Percentiles rank a stretch among this genome's conserved stretches.
These are phyloP conservation scores for Lindbergichthys nudifrons DNA, from an alignment of 2,797 vertebrate genomes.

Conservation along the genomic window DNA sequence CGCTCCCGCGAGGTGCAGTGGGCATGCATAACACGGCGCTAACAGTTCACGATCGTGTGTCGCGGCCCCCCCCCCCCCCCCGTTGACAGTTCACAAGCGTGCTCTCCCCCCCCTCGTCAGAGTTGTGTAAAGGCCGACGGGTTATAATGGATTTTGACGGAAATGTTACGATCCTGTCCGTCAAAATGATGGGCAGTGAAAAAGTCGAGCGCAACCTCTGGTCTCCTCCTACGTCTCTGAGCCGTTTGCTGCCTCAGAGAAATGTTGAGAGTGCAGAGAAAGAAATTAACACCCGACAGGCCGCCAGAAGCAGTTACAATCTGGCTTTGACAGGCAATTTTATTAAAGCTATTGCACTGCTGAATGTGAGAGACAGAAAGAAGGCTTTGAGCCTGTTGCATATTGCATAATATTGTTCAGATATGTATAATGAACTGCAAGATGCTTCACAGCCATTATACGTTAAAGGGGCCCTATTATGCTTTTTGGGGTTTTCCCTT, in stretches of 20 bases:
- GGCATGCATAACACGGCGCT: too few relatives aligned
- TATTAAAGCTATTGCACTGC: constrained; percentile 28
- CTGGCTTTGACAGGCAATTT: constrained; percentile 31
- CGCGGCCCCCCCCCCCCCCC: too few relatives aligned
- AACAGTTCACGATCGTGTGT: too few relatives aligned
- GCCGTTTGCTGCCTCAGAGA: constrained; percentile 33
- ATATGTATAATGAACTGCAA: not conserved
- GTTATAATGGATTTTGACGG: too few relatives aligned
- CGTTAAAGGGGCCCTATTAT: not conserved
- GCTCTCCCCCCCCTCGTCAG: too few relatives aligned
- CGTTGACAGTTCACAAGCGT: too few relatives aligned
- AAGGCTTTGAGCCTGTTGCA: not conserved
- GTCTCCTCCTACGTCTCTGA: constrained; percentile 31
- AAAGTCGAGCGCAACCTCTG: too few relatives aligned
- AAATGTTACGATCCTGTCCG: too few relatives aligned
- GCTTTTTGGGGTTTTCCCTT: too few relatives aligned
- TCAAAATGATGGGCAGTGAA: too few relatives aligned
- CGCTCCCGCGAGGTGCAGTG: too few relatives aligned
- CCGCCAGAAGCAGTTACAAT: constrained; percentile 36
- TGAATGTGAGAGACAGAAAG: constrained; percentile 40
- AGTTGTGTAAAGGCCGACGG: too few relatives aligned
- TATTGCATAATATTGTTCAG: constrained; percentile 14
- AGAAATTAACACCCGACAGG: constrained; percentile 28
- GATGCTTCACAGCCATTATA: not conserved
- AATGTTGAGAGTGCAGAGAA: not conserved